These are phyloP conservation scores for Sycobia sp. DNA, from an alignment of 1,140 invertebrate species.

Conservation along the genomic window DNA sequence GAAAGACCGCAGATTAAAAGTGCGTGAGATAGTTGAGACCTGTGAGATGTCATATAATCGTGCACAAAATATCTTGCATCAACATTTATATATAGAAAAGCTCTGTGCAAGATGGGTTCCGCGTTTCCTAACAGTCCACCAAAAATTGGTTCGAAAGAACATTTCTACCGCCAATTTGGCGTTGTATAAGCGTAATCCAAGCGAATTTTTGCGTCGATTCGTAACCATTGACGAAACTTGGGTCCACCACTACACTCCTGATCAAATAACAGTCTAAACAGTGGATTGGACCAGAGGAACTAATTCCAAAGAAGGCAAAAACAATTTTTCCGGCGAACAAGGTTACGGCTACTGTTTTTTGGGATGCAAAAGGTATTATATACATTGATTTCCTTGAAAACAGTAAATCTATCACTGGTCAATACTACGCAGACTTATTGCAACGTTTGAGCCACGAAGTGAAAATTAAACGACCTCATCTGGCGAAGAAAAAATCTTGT, in stretches of 20 bases:
- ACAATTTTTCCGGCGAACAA: too few species aligned
- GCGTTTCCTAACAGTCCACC: conserved; percentile 38
- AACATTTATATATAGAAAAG: conserved; percentile 37
- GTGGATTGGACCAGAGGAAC: neutral
- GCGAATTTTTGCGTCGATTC: neutral
- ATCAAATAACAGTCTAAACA: neutral
- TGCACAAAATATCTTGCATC: conserved; percentile 25
- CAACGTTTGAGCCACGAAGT: too few species aligned
- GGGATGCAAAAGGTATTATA: too few species aligned
- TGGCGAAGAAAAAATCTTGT: too few species aligned
- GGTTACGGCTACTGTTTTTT: too few species aligned
- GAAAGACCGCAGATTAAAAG: conserved; percentile 30
- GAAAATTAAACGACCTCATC: too few species aligned
- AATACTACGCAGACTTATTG: too few species aligned
- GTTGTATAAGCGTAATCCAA: neutral
- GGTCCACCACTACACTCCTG: neutral
- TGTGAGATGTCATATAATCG: conserved; percentile 30
- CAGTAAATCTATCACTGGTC: too few species aligned
- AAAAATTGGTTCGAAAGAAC: conserved; percentile 35
- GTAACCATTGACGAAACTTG: neutral
- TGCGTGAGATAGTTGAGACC: conserved; percentile 38
- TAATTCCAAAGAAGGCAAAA: neutral
- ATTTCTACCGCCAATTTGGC: conserved; percentile 18
- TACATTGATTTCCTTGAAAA: too few species aligned
- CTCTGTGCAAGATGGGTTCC: conserved; percentile 40